phyloP scores from a whole-genome alignment of 2,888 invertebrate genomes.

The Danaus chrysippus region DNA sequence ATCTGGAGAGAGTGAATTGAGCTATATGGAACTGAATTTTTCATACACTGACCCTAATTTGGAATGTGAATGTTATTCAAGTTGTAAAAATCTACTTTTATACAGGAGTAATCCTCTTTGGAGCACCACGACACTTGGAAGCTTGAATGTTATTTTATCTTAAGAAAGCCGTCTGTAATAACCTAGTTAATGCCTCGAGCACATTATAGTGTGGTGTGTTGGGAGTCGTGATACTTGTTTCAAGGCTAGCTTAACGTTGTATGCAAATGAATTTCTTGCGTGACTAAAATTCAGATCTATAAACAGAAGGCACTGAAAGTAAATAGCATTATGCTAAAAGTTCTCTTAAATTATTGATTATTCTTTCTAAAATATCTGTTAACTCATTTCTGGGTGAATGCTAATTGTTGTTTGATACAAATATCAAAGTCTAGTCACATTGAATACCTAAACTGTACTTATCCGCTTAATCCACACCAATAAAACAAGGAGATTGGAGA shows the following conservation, averaged over 20 bases:
- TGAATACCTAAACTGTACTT: conserved; percentile 21
- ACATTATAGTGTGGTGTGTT: conserved; percentile 16
- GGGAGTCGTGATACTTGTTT: conserved; percentile 16
- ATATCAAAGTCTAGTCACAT: conserved; percentile 11
- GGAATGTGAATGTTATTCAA: conserved; percentile 35
- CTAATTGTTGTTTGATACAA: neutral
- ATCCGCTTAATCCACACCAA: conserved; percentile 25
- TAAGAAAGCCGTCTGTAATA: conserved; percentile 13
- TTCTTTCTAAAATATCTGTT: too few species aligned
- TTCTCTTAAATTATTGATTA: too few species aligned
- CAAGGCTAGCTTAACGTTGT: conserved; percentile 18
- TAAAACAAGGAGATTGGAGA: conserved; percentile 49
- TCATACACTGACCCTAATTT: conserved; percentile 29
- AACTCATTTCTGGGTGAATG: too few species aligned
- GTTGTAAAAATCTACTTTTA: conserved; percentile 39
- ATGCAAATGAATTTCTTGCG: conserved; percentile 23
- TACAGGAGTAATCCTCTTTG: conserved; percentile 12
- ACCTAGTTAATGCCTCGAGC: conserved; percentile 15
- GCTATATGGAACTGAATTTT: conserved; percentile 18
- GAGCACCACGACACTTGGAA: conserved; percentile 1
- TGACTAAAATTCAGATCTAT: conserved; percentile 8
- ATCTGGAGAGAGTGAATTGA: conserved; percentile 17
- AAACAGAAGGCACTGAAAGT: neutral
- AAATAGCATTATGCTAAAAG: neutral
- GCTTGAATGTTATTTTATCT: conserved; percentile 7